phyloP scores from a whole-genome alignment of 2,113 vertebrate species.

The Boulengeromyrus knoepffleri region DNA sequence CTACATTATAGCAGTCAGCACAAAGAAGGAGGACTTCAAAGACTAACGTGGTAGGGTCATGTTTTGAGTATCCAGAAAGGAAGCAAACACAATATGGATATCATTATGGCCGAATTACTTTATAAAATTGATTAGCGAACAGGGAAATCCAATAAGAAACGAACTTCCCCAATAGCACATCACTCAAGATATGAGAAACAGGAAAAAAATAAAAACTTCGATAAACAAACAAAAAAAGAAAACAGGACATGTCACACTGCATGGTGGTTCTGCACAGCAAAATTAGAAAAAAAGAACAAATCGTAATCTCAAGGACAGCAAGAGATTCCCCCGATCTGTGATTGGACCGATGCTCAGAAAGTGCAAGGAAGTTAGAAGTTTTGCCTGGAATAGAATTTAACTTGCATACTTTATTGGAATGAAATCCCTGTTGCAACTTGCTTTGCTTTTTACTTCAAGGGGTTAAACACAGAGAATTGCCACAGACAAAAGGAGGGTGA shows the following conservation, averaged over 20 bases:
- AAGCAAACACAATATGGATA: not conserved
- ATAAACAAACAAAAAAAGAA: not conserved
- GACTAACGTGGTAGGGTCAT: not conserved
- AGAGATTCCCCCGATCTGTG: not conserved
- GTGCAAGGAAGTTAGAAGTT: not conserved
- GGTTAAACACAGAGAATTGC: constrained; percentile 33
- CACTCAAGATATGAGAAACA: not conserved
- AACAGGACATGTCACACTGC: not conserved
- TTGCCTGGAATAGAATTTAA: not conserved
- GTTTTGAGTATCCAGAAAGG: not conserved
- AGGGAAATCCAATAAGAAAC: not conserved
- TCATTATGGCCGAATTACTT: not conserved
- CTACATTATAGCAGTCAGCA: not conserved
- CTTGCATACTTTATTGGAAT: constrained; percentile 23
- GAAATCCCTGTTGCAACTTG: constrained; percentile 46
- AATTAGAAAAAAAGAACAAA: not conserved
- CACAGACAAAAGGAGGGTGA: constrained; percentile 26
- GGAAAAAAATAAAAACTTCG: not conserved
- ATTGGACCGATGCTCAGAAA: constrained; percentile 13
- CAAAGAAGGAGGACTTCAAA: not conserved
- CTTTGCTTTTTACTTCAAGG: constrained; percentile 39
- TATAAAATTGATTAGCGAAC: not conserved
- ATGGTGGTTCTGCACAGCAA: not conserved
- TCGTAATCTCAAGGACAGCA: not conserved
- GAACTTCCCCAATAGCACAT: not conserved